These are phyloP conservation scores for Chondrilla cf. caribensis DNA, from an alignment of 37 sponge, comb jelly and placozoan species.

Conservation along the genomic window DNA sequence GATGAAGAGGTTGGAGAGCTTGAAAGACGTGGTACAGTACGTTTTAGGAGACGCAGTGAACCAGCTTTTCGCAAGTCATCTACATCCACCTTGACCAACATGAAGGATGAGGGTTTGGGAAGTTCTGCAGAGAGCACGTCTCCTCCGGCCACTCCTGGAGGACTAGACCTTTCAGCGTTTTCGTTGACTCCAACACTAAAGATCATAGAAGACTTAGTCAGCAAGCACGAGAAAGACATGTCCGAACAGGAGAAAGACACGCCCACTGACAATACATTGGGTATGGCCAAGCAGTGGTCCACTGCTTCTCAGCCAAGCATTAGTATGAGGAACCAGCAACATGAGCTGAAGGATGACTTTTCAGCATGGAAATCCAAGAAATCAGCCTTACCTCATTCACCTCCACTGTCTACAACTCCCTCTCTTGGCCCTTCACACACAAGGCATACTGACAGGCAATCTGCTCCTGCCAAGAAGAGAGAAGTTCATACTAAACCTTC, in stretches of 20 bases:
- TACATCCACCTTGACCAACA: neutral
- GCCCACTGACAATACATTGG: too few species aligned
- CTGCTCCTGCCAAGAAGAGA: too few species aligned
- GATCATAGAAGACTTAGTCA: conserved; percentile 6
- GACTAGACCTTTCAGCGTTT: conserved; percentile 12
- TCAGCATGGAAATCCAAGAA: too few species aligned
- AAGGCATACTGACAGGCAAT: too few species aligned
- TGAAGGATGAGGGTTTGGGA: conserved; percentile 22
- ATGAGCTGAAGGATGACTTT: too few species aligned
- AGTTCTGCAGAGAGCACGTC: conserved; percentile 26
- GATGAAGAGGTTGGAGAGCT: neutral
- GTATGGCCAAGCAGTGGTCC: too few species aligned
- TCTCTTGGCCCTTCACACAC: too few species aligned
- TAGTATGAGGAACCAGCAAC: too few species aligned
- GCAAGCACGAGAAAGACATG: neutral
- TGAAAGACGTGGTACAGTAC: neutral
- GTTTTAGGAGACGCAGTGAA: conserved; percentile 20
- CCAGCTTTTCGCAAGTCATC: neutral
- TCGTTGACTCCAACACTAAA: neutral
- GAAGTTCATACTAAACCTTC: too few species aligned
- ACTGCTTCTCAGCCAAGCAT: too few species aligned
- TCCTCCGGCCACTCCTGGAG: neutral
- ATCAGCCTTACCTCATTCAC: too few species aligned
- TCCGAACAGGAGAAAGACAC: neutral
- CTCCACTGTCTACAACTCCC: too few species aligned